Conservation (phyloP, 2,888 invertebrate genomes). For the Andrena bucephala region DNA sequence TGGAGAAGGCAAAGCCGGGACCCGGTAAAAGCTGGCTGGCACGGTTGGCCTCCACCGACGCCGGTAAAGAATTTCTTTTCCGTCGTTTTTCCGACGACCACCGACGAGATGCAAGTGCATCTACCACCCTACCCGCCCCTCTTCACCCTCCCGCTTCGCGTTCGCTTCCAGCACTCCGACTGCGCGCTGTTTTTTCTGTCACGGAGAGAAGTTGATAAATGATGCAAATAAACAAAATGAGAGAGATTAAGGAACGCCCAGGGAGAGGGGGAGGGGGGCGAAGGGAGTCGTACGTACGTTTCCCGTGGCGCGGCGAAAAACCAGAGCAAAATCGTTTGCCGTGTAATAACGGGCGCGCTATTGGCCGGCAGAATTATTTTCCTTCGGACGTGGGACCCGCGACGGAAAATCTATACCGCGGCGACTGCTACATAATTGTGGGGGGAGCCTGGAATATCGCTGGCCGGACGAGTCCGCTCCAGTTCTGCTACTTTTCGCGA, state of each 20-base stretch:
- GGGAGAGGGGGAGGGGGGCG: background rate
- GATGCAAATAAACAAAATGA: constrained; percentile 67
- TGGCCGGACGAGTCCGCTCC: constrained; percentile 33
- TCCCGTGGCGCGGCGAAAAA: constrained; percentile 22
- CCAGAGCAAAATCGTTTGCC: constrained; percentile 42
- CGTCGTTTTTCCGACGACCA: constrained; percentile 58
- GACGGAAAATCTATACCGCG: constrained; percentile 51
- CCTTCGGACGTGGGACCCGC: constrained; percentile 19
- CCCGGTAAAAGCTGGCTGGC: constrained; percentile 50
- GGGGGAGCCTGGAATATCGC: constrained; percentile 40
- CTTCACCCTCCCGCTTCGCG: constrained; percentile 21
- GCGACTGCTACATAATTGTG: constrained; percentile 57
- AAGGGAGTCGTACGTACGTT: constrained; percentile 7
- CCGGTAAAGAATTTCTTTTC: constrained; percentile 50
- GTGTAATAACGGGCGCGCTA: constrained; percentile 37
- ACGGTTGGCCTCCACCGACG: constrained; percentile 46
- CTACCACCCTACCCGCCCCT: background rate
- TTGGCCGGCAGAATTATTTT: constrained; percentile 50
- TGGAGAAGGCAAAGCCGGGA: constrained; percentile 40
- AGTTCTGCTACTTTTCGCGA: constrained; percentile 3
- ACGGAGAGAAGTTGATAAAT: constrained; percentile 64
- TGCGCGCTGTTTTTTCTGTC: constrained; percentile 49
- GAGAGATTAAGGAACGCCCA: constrained; percentile 21
- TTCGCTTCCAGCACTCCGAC: constrained; percentile 17
- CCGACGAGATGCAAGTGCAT: constrained; percentile 55